A percentile compares a stretch with the other conserved stretches of the same genome.
Evolutionary conservation across 2,113 vertebrate species (phyloP).

Genomic region (Podarcis cretensis): DNA sequence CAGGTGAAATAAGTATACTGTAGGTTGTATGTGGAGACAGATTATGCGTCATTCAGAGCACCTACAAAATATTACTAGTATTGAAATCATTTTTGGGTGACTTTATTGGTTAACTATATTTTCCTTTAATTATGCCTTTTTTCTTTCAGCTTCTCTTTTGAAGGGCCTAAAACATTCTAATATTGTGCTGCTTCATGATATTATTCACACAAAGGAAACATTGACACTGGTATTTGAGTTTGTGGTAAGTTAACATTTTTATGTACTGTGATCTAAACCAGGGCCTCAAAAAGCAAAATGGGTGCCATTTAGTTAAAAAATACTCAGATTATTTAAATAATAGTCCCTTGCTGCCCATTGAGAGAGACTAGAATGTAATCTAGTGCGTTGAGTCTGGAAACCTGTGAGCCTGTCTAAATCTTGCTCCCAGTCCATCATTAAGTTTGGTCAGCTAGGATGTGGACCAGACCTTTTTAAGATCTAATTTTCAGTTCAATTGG

Average conservation of each 20-base stretch:
- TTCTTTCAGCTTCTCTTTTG: slow-evolving; percentile 90
- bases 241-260: slow-evolving; percentile 86
- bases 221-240: slow-evolving; percentile 98
- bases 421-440: not conserved
- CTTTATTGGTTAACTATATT: not conserved
- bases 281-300: not conserved
- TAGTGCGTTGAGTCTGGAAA: not conserved
- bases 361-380: not conserved
- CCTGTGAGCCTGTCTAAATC: not conserved
- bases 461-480: no score
- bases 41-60: not conserved
- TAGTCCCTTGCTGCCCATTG: not conserved
- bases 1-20: not conserved
- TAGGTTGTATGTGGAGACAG: not conserved
- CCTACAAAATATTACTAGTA: not conserved
- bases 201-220: slow-evolving; percentile 98
- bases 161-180: slow-evolving; percentile 98
- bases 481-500: no score
- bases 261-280: not conserved
- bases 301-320: not conserved
- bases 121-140: slow-evolving; percentile 52
- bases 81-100: not conserved
- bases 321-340: not conserved
- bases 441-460: not conserved
- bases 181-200: slow-evolving; percentile 97